Percentiles rank a stretch among this genome's conserved stretches.
Conservation (phyloP, 2,888 invertebrate genomes). For the Desoria tigrina region DNA sequence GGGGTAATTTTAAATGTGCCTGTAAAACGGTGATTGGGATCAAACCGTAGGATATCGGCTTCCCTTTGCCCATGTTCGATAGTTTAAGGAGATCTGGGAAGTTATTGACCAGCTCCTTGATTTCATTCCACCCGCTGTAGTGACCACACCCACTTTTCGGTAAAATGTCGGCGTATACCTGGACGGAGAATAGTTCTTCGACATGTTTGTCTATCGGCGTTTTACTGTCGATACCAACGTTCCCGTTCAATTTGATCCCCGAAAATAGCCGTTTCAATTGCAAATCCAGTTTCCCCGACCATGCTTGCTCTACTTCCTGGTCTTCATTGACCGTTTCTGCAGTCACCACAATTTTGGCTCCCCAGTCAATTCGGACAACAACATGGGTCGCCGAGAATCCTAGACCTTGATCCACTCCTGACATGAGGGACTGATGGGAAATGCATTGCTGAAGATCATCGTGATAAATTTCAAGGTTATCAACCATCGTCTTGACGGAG, state of each 20-base stretch:
- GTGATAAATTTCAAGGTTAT: constrained; percentile 1
- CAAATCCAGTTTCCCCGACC: no score
- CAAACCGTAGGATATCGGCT: background rate
- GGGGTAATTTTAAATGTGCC: background rate
- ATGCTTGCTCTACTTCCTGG: background rate
- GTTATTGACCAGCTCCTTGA: background rate
- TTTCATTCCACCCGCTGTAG: background rate
- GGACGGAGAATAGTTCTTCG: background rate
- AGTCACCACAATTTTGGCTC: constrained; percentile 13
- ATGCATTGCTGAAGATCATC: background rate
- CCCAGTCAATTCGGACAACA: constrained; percentile 15
- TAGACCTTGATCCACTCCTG: background rate
- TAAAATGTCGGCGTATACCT: constrained; percentile 1
- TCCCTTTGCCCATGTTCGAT: background rate
- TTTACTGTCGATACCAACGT: background rate
- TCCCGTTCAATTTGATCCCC: background rate
- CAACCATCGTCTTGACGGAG: constrained; percentile 1
- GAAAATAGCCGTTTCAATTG: background rate
- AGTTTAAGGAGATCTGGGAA: background rate
- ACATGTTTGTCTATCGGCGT: background rate
- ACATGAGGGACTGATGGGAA: background rate
- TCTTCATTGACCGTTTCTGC: background rate
- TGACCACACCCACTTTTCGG: background rate
- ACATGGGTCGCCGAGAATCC: constrained; percentile 1
- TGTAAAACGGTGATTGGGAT: constrained; percentile 3